These are phyloP conservation scores for Styela plicata DNA, from an alignment of 23 tunicate species.

Conservation along the genomic window DNA sequence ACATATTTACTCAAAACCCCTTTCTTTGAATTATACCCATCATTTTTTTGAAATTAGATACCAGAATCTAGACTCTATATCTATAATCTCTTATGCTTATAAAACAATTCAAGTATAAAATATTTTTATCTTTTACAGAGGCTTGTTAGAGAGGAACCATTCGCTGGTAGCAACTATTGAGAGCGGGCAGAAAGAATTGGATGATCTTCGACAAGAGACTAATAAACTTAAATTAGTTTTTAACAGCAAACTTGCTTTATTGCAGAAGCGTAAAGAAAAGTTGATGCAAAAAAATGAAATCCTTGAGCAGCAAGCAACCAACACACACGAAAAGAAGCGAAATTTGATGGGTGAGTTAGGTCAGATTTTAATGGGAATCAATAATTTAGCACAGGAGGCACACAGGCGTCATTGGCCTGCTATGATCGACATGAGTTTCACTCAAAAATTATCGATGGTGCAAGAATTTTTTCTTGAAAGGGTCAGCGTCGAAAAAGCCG, in stretches of 20 bases:
- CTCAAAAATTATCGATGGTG: conserved; percentile 57
- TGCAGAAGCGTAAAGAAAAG: conserved; percentile 55
- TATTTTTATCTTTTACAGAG: conserved; percentile 10
- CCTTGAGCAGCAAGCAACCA: conserved; percentile 54
- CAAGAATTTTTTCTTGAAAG: conserved; percentile 30
- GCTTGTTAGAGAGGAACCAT: conserved; percentile 12
- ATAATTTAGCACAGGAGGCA: conserved; percentile 56
- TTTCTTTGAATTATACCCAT: too few species aligned
- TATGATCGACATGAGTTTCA: conserved; percentile 42
- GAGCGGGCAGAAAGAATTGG: conserved; percentile 52
- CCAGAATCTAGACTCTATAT: too few species aligned
- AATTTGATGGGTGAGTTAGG: conserved; percentile 48
- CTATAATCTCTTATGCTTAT: too few species aligned
- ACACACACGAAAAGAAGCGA: conserved; percentile 31
- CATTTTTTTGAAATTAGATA: too few species aligned
- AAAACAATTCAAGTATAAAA: too few species aligned
- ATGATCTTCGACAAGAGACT: conserved; percentile 54
- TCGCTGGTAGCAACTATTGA: conserved; percentile 36
- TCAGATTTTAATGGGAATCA: conserved; percentile 65
- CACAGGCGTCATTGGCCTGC: conserved; percentile 75
- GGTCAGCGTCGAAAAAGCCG: conserved; percentile 12
- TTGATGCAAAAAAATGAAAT: conserved; percentile 34
- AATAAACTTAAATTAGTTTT: conserved; percentile 53
- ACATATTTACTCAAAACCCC: too few species aligned
- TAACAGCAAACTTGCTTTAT: conserved; percentile 55